These are phyloP conservation scores for Silurus asotus DNA, from an alignment of 2,113 vertebrate genomes.

Conservation along the genomic window DNA sequence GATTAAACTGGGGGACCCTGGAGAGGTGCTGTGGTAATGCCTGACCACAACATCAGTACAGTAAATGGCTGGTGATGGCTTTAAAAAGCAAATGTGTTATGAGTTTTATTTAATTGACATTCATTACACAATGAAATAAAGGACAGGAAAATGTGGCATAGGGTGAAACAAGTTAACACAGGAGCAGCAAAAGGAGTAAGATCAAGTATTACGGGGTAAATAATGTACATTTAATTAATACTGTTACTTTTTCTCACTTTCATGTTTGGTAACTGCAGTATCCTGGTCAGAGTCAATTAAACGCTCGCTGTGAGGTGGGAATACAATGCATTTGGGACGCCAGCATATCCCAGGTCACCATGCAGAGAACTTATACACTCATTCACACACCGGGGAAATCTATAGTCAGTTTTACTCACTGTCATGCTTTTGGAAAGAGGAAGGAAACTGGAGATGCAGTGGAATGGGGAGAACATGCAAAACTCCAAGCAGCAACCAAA, in stretches of 20 bases:
- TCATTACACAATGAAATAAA: background rate
- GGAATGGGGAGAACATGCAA: background rate
- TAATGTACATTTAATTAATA: background rate
- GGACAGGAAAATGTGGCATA: background rate
- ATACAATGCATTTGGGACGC: background rate
- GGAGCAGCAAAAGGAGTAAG: background rate
- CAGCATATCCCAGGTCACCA: background rate
- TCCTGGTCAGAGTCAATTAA: background rate
- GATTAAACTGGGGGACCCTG: background rate
- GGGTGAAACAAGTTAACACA: background rate
- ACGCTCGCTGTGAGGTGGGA: background rate
- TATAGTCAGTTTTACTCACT: background rate
- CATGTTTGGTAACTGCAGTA: background rate
- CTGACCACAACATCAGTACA: background rate
- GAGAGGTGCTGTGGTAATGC: background rate
- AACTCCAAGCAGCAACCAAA: background rate
- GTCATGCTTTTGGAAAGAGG: background rate
- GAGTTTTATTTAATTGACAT: too few species aligned
- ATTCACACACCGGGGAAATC: background rate
- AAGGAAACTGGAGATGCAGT: background rate
- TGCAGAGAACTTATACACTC: background rate
- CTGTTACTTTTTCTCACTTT: too few species aligned
- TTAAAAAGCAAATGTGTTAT: too few species aligned
- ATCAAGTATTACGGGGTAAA: background rate
- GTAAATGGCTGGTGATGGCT: background rate